Base-by-base conservation (phyloP, 1,140 invertebrate genomes). In the Antheraea pernyi region DNA sequence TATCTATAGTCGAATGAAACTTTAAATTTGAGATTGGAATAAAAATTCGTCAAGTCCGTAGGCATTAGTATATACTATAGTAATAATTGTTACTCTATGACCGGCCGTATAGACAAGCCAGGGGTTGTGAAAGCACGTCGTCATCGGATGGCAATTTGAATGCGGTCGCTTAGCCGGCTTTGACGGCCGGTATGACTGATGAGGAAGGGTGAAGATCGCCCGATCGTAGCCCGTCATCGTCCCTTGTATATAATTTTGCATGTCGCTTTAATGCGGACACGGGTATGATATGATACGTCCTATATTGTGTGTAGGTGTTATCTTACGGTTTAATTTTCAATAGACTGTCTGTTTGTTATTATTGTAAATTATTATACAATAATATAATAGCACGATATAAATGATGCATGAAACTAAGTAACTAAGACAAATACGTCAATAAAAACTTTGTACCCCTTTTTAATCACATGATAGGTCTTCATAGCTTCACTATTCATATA, bases 81-180 rank as follows among this genome's bases (percentile, higher is more conserved):
- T 10, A 72, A 68, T n/a, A 19, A 36, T 37, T n/a, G 7, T 10
- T 79, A 76, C 39, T 87, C 82, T 83, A 70, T 83, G 78, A 22
- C 63, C 65, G 37, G 59, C 77, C 79, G 80, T 75, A 83, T 79
- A 87, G 83, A 80, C 76, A 84, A 85, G 81, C 69, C 81, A 80
- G 81, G 88, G 89, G 86, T 85, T 81, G 84, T 76, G 82, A 90
- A 90, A 90, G 86, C 85, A 88, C 87, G 83, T 73, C 86, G 89
- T 91, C 89, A 91, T 90, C 82, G 80, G 70, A 79, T 80, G 81
- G 88, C 84, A 91, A 91, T 91, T 91, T 91, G 89, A 91, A 91
- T 91, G 89, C 80, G 86, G 83, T 83, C 88, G 88, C 88, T 90
- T 90, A 90, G 89, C 85, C 82, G 84, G 77, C 70, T 53, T 53